Conservation (phyloP, 2,888 invertebrate species). For the Drosophila atripex region DNA sequence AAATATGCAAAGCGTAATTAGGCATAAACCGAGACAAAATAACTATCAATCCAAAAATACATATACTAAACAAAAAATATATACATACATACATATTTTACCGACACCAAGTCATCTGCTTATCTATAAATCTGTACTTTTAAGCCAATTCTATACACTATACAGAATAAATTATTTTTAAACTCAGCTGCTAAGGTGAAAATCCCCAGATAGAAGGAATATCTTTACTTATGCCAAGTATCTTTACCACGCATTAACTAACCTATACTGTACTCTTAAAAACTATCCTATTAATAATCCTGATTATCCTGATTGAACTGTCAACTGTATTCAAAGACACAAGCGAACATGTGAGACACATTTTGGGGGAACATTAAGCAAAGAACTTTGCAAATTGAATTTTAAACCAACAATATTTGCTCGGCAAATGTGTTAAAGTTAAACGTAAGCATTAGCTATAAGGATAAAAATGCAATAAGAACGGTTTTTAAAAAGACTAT, state of each 20-base stretch:
- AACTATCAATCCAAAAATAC: constrained; percentile 37
- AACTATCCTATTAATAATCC: constrained; percentile 35
- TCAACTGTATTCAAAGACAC: constrained; percentile 46
- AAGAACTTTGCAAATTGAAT: constrained; percentile 68
- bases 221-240: constrained; percentile 38
- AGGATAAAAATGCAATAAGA: constrained; percentile 64
- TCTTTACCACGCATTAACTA: constrained; percentile 43
- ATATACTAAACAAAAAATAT: constrained; percentile 34
- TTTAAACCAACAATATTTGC: constrained; percentile 66
- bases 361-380: constrained; percentile 76
- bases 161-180: constrained; percentile 40
- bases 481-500: constrained; percentile 78
- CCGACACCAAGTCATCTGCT: constrained; percentile 30
- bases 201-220: constrained; percentile 11
- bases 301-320: constrained; percentile 22
- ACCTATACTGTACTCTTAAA: constrained; percentile 42
- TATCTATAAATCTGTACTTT: constrained; percentile 30
- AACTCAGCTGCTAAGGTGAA: constrained; percentile 34
- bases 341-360: constrained; percentile 76
- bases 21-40: constrained; percentile 31
- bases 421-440: constrained; percentile 60
- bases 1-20: constrained; percentile 34
- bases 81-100: constrained; percentile 44
- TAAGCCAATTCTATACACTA: constrained; percentile 31
- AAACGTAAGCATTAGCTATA: constrained; percentile 41